These are phyloP conservation scores for Oconnorella tubifera DNA, from an alignment of 2,888 invertebrate genomes.

Conservation along the genomic window DNA sequence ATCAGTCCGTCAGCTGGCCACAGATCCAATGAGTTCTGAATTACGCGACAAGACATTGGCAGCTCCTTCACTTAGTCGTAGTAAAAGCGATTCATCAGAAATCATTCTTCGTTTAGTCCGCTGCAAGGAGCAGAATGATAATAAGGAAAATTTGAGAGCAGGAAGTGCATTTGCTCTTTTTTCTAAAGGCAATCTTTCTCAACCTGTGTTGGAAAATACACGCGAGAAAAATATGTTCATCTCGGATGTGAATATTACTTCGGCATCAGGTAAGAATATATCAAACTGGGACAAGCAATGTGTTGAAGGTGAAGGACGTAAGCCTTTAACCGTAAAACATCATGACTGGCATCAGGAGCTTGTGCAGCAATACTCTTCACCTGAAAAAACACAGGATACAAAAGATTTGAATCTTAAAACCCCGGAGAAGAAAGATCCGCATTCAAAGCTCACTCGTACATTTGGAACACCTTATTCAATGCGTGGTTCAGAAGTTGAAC, in stretches of 20 bases:
- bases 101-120: constrained; percentile 1
- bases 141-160: not conserved
- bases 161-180: not conserved
- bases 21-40: not conserved
- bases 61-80: constrained; percentile 10
- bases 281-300: no score
- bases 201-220: no score
- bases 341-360: constrained; percentile 18
- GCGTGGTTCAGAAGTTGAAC: not conserved
- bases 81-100: constrained; percentile 14
- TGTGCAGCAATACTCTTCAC: constrained; percentile 2
- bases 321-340: constrained; percentile 6
- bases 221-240: no score
- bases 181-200: not conserved
- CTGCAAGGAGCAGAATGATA: not conserved
- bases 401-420: no score
- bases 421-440: not conserved
- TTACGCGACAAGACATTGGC: no score
- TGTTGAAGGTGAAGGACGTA: not conserved
- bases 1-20: not conserved
- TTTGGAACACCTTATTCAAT: not conserved
- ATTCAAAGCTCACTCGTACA: not conserved
- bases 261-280: not conserved
- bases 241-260: not conserved
- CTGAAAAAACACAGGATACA: no score